These are phyloP conservation scores for Silvanus unidentatus DNA, from an alignment of 2,888 invertebrate genomes.

Conservation along the genomic window DNA sequence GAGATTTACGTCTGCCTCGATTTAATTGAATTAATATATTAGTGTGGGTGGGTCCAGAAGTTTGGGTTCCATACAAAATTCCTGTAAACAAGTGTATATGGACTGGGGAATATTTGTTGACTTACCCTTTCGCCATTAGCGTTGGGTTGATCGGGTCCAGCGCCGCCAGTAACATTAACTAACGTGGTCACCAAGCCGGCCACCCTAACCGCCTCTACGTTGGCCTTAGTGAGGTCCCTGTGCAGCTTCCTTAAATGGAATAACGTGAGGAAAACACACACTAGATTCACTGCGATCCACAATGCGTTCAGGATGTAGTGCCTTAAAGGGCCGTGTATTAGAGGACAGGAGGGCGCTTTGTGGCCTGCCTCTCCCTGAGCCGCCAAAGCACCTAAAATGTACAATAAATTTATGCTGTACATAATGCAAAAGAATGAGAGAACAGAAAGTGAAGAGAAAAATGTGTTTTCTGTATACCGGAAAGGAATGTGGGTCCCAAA, in stretches of 20 bases:
- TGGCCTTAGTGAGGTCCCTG: constrained; percentile 74
- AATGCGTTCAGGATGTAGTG: constrained; percentile 87
- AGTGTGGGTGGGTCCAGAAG: too few species aligned
- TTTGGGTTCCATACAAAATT: too few species aligned
- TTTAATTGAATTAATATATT: too few species aligned
- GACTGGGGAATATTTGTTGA: background rate
- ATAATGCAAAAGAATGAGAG: too few species aligned
- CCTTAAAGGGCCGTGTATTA: constrained; percentile 80
- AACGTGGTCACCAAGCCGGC: constrained; percentile 77
- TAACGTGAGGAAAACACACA: constrained; percentile 76
- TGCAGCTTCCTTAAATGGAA: constrained; percentile 79
- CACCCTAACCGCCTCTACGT: constrained; percentile 77
- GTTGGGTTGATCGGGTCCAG: constrained; percentile 40
- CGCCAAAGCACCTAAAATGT: constrained; percentile 63
- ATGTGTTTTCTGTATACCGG: constrained; percentile 57
- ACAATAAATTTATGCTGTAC: constrained; percentile 1
- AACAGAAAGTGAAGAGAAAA: too few species aligned
- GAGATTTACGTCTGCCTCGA: too few species aligned
- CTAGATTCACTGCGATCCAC: constrained; percentile 83
- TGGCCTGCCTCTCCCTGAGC: constrained; percentile 72
- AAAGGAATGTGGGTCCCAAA: constrained; percentile 80
- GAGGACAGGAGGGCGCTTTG: constrained; percentile 76
- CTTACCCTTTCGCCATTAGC: constrained; percentile 38
- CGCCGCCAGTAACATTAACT: constrained; percentile 71
- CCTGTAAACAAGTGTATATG: too few species aligned